Base-by-base conservation (phyloP, 2,797 vertebrate species). In the Nannoperca obscura region DNA sequence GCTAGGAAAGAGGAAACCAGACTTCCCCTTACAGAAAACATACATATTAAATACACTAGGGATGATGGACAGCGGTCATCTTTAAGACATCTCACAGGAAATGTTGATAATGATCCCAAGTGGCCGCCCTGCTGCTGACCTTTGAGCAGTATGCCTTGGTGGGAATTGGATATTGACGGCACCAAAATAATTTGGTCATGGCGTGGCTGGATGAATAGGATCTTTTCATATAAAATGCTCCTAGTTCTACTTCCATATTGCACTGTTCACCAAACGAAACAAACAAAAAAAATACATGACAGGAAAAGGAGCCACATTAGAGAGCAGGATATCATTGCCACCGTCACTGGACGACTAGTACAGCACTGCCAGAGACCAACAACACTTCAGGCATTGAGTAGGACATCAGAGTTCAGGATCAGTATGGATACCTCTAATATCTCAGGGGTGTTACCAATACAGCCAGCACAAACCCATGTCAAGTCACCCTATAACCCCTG, bases 381-480 rank as follows among this genome's bases (percentile, higher is more conserved):
- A 72, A 86, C 71, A 84, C 54, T 22, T 36, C 61, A 79, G 84
- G 91, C 82, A 77, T 68, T 49, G 63, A 83, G 86, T 76, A 76
- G 87, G 87, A 91, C 78, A 71, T 80, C 73, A 71, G 67, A 81
- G 64, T 65, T 82, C 74, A 84, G 88, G 84, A 92, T 86, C 83
- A 85, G 91, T 88, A 76, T 84, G 88, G 92, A 94, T 89, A 92
- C 91, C 92, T 93, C 90, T 83, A 86, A 66, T 81, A 91, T 89
- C 93, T 95, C 93, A 92, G 92, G 93, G 93, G 92, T 87, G 90
- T 93, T 86, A 91, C 87, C 89, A 82, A 92, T 80, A 90, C 89
- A 95, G 93, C 94, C 93, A 93, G 93, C 92, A 93, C 93, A 95
- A 93, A 89, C 81, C 91, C 91, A 89, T 81, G 70, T 87, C 83